A percentile compares a stretch with the other conserved stretches of the same genome.
Evolutionary conservation across 1,140 invertebrate genomes (phyloP).

Genomic region (Trypoxylus dichotomus): DNA sequence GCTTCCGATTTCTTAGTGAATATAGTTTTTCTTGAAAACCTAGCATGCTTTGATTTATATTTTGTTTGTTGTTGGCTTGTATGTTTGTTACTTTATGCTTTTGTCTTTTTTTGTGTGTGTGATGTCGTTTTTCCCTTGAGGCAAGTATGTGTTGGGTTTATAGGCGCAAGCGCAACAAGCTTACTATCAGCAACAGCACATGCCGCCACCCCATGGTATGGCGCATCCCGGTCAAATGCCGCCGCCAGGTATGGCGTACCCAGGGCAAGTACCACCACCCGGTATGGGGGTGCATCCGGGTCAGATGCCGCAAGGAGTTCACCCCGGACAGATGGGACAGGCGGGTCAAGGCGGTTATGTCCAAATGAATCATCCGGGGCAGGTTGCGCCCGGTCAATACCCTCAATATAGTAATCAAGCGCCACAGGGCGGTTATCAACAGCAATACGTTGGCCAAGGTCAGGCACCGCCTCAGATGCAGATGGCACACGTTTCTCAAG

Average conservation of each 20-base stretch:
- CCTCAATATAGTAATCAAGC: background rate
- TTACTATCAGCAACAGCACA: conserved; percentile 37
- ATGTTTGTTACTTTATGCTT: background rate
- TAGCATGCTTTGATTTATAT: background rate
- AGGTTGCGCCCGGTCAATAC: background rate
- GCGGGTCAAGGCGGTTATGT: background rate
- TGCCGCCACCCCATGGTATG: background rate
- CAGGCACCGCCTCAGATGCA: conserved; percentile 1
- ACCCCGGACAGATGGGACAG: conserved; percentile 37
- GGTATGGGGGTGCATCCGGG: conserved; percentile 48
- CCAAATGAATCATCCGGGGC: background rate
- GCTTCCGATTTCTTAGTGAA: no score
- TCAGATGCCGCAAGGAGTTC: conserved; percentile 48
- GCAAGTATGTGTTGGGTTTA: conserved; percentile 38
- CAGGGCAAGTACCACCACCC: conserved; percentile 36
- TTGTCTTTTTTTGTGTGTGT: background rate
- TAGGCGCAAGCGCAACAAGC: conserved; percentile 43
- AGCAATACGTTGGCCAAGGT: background rate
- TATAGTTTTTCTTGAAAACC: no score
- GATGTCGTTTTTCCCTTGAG: conserved; percentile 36
- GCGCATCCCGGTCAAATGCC: background rate
- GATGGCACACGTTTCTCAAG: conserved; percentile 10
- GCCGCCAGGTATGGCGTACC: background rate
- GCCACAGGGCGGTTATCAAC: background rate
- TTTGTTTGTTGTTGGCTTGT: background rate